Percentiles rank a stretch among this genome's conserved stretches.
These are phyloP conservation scores for Hypotaenidia okinawae DNA, from an alignment of 2,797 vertebrate species.

Conservation along the genomic window DNA sequence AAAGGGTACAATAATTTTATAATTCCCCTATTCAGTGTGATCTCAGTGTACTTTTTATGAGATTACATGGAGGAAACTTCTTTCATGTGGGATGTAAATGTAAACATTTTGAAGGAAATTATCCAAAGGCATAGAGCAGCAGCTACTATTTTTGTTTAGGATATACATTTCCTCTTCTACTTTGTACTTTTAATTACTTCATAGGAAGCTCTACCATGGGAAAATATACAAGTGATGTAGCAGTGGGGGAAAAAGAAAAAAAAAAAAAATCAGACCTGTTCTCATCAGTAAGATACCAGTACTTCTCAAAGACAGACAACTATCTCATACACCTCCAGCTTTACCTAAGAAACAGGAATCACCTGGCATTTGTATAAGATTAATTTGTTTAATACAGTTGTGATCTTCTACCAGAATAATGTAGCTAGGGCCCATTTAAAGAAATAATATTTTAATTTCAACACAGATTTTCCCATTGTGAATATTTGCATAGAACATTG, in stretches of 20 bases:
- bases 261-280: background rate
- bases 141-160: background rate
- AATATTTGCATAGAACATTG: background rate
- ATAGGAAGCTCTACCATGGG: background rate
- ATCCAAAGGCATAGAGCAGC: background rate
- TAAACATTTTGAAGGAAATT: background rate
- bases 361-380: background rate
- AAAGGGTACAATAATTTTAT: background rate
- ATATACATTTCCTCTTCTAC: background rate
- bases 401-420: background rate
- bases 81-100: background rate
- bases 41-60: background rate
- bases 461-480: background rate
- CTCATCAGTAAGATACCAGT: background rate
- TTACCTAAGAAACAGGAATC: background rate
- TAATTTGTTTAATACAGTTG: background rate
- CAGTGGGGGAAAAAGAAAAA: background rate
- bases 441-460: background rate
- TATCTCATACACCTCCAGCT: accelerated
- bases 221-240: background rate
- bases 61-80: background rate
- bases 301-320: background rate
- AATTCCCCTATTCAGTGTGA: background rate
- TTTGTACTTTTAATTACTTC: background rate
- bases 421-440: background rate